Percentiles rank a stretch among this genome's conserved stretches.
Evolutionary conservation across 2,888 invertebrate genomes (phyloP).

Genomic region (Plebejus argus): DNA sequence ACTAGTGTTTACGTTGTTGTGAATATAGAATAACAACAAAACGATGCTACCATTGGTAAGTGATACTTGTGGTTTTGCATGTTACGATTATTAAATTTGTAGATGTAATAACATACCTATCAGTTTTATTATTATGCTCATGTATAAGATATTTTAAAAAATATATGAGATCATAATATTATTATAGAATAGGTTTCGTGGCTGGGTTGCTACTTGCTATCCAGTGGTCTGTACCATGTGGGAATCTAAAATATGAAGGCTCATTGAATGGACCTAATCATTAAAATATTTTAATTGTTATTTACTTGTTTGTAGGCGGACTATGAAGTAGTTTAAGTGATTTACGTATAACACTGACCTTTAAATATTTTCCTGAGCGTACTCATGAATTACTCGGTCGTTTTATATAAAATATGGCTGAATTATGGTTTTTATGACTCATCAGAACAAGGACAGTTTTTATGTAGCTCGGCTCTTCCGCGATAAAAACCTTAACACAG

Average conservation of each 20-base stretch:
- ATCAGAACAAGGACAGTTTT: constrained; percentile 30
- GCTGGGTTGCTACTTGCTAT: too few relatives aligned
- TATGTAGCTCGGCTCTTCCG: constrained; percentile 13
- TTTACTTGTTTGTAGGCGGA: background rate
- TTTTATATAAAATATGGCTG: constrained; percentile 3
- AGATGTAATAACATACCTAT: background rate
- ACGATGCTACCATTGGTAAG: background rate
- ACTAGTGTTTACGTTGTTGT: background rate
- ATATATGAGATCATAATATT: too few relatives aligned
- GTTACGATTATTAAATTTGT: background rate
- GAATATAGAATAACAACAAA: background rate
- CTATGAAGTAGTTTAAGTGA: background rate
- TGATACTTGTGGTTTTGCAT: background rate
- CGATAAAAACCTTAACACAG: background rate
- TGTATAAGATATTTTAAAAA: background rate
- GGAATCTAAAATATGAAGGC: too few relatives aligned
- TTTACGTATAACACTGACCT: constrained; percentile 3
- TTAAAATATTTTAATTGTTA: background rate
- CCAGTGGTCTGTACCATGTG: too few relatives aligned
- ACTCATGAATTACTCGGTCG: background rate
- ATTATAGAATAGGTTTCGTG: too few relatives aligned
- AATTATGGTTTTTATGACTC: constrained; percentile 26
- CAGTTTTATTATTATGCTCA: background rate
- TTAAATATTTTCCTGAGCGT: background rate
- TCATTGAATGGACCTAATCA: too few relatives aligned